Conservation (phyloP, 2,888 invertebrate genomes). For the Fissipunctia ypsillon region DNA sequence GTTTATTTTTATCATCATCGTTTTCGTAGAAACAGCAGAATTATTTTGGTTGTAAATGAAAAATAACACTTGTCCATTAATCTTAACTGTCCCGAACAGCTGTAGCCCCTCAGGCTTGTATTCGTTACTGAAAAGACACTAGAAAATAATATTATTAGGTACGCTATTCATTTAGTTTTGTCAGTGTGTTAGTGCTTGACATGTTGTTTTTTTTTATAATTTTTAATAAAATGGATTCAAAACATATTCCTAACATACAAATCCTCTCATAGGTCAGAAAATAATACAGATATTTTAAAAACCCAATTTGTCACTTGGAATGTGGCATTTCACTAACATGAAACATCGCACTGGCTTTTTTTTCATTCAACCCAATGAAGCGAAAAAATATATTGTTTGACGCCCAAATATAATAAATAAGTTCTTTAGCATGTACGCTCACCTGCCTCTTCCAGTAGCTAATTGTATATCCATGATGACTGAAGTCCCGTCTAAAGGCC, state of each 20-base stretch:
- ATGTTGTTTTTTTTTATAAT: background rate
- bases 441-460: constrained; percentile 32
- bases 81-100: constrained; percentile 37
- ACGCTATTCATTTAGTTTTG: constrained; percentile 18
- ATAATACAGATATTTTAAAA: constrained; percentile 10
- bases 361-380: background rate
- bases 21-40: constrained; percentile 16
- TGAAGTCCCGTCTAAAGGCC: constrained; percentile 67
- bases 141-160: constrained; percentile 9
- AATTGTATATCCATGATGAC: constrained; percentile 19
- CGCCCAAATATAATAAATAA: background rate
- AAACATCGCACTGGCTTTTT: background rate
- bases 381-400: background rate
- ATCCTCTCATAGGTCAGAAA: constrained; percentile 6
- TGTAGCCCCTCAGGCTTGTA: constrained; percentile 30
- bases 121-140: constrained; percentile 2
- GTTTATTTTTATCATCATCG: background rate
- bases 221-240: background rate
- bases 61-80: constrained; percentile 55
- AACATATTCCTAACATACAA: background rate
- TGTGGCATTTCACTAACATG: background rate
- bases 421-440: background rate
- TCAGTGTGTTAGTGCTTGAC: constrained; percentile 19
- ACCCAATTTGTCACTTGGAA: background rate
- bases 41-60: constrained; percentile 48